phyloP scores from a whole-genome alignment of 2,797 vertebrate genomes.

The Balearica regulorum region DNA sequence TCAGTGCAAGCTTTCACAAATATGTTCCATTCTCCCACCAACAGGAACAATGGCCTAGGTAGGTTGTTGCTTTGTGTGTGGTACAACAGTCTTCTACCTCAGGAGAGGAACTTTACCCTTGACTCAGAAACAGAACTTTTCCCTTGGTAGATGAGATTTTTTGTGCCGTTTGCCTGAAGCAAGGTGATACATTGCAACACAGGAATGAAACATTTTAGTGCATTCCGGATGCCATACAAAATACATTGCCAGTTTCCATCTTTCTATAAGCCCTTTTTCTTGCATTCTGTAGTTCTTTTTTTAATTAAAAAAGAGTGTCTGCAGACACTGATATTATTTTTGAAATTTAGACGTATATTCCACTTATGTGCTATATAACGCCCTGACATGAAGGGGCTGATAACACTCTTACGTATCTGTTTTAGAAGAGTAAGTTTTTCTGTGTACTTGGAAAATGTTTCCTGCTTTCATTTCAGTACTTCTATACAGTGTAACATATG shows the following conservation, averaged over 20 bases:
- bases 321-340: background rate
- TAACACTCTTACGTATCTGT: background rate
- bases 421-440: background rate
- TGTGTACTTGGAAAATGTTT: background rate
- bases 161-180: background rate
- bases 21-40: background rate
- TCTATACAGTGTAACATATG: background rate
- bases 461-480: background rate
- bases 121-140: background rate
- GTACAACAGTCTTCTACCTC: background rate
- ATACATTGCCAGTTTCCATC: background rate
- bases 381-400: background rate
- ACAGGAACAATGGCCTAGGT: background rate
- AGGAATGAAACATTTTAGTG: background rate
- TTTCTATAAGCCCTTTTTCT: background rate
- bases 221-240: background rate
- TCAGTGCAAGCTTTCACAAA: background rate
- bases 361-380: background rate
- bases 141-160: background rate
- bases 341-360: background rate
- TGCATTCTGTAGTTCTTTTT: background rate
- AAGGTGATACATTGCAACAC: background rate
- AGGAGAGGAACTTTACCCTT: background rate
- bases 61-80: background rate
- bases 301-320: background rate